Conservation (phyloP, 1,140 invertebrate genomes). For the Diachasma alloeum region DNA sequence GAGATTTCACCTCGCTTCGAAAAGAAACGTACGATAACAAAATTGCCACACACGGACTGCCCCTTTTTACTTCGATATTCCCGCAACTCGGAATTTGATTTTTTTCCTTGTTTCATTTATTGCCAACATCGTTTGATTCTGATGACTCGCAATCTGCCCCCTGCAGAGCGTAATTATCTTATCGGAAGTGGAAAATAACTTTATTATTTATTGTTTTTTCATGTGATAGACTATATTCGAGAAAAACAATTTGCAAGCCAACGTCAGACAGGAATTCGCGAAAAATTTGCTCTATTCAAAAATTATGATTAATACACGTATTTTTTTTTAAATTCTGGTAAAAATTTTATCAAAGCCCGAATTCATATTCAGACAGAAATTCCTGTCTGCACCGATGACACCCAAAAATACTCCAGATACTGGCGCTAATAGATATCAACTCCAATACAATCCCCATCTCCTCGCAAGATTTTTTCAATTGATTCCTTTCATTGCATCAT, state of each 20-base stretch:
- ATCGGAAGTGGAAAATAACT: not conserved
- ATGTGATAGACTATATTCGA: not conserved
- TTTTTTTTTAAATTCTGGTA: no score
- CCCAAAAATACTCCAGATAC: no score
- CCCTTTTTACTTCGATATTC: not conserved
- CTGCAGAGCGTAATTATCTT: not conserved
- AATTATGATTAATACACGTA: no score
- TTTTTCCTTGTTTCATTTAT: not conserved
- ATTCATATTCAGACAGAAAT: no score
- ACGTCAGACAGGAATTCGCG: not conserved
- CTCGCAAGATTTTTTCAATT: no score
- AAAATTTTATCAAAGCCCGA: no score
- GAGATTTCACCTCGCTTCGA: not conserved
- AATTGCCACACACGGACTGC: not conserved
- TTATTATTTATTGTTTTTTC: not conserved
- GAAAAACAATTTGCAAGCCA: not conserved
- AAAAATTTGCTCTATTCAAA: not conserved
- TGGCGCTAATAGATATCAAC: no score
- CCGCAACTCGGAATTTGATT: not conserved
- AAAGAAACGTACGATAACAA: not conserved
- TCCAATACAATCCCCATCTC: no score
- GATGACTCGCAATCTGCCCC: not conserved
- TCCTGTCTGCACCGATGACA: no score
- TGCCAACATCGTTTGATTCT: not conserved
- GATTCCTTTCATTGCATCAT: no score